Evolutionary conservation across 2,888 invertebrate genomes (phyloP).

Genomic region (Ichneumoninae sp.): DNA sequence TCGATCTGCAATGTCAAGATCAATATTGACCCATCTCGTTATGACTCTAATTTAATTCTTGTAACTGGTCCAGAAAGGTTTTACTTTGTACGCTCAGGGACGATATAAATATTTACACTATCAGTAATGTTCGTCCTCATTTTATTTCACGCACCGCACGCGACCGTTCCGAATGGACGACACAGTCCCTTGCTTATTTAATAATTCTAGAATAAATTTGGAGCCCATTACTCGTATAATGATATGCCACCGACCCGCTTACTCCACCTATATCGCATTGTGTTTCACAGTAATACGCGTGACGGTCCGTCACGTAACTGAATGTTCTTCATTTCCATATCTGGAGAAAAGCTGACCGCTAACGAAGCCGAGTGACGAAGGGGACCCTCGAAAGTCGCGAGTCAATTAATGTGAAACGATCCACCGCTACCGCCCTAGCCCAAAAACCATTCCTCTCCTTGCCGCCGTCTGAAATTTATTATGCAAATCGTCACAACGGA

Average conservation of each 20-base stretch:
- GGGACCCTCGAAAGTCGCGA: neutral
- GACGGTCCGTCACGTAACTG: slow-evolving; percentile 72
- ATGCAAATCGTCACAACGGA: neutral
- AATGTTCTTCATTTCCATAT: slow-evolving; percentile 75
- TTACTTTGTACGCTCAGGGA: neutral
- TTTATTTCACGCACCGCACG: slow-evolving; percentile 24
- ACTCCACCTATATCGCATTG: slow-evolving; percentile 28
- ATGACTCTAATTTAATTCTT: no score
- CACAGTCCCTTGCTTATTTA: slow-evolving; percentile 30
- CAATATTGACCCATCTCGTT: no score
- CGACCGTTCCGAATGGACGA: slow-evolving; percentile 21
- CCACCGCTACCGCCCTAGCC: neutral
- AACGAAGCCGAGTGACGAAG: neutral
- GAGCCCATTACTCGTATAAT: slow-evolving; percentile 12
- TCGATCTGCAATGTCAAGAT: no score
- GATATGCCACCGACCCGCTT: neutral
- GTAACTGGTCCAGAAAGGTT: no score
- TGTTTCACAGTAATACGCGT: slow-evolving; percentile 48
- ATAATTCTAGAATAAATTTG: slow-evolving; percentile 53
- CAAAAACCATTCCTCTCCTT: neutral
- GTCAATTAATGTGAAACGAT: slow-evolving; percentile 15
- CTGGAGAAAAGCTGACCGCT: slow-evolving; percentile 43
- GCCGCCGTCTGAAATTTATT: neutral
- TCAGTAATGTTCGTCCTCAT: slow-evolving; percentile 38
- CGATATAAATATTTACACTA: slow-evolving; percentile 41